A percentile compares a stretch with the other conserved stretches of the same genome.
Evolutionary conservation across 1,140 invertebrate species (phyloP).

Genomic region (Pseudomyrmex concolor): DNA sequence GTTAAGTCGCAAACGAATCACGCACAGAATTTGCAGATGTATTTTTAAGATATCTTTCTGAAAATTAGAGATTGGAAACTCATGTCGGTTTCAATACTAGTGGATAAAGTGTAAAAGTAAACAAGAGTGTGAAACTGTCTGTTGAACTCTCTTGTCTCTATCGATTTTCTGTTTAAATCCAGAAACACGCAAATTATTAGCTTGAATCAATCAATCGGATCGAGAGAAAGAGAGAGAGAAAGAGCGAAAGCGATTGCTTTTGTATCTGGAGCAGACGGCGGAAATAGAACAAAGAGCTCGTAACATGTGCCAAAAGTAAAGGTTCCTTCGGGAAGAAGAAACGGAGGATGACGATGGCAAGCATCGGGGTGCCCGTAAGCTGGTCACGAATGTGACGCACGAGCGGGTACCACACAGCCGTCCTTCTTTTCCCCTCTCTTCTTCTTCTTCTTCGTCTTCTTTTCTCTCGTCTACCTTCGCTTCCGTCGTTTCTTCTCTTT

Average conservation of each 20-base stretch:
- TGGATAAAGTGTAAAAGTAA: too few relatives aligned
- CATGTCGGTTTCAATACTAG: too few relatives aligned
- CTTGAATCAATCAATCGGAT: conserved; percentile 2
- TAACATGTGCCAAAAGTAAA: conserved; percentile 76
- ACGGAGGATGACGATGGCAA: conserved; percentile 60
- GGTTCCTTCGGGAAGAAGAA: conserved; percentile 60
- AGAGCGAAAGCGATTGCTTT: background rate
- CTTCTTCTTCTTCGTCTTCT: conserved; percentile 57
- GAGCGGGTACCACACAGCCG: conserved; percentile 77
- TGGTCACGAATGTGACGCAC: conserved; percentile 83
- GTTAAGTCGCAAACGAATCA: too few relatives aligned
- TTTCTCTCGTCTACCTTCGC: conserved; percentile 39
- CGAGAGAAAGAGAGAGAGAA: background rate
- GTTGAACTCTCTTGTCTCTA: too few relatives aligned
- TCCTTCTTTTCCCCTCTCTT: conserved; percentile 58
- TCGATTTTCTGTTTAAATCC: background rate
- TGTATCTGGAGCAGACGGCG: conserved; percentile 5
- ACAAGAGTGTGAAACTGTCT: too few relatives aligned
- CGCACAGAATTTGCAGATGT: too few relatives aligned
- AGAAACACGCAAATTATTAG: background rate
- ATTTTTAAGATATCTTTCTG: too few relatives aligned
- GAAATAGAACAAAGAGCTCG: conserved; percentile 23
- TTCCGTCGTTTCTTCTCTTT: conserved; percentile 55
- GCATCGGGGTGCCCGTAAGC: conserved; percentile 76
- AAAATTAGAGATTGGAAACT: too few relatives aligned